Base-by-base conservation (phyloP, 2,113 vertebrate species). In the Nipponia nippon region DNA sequence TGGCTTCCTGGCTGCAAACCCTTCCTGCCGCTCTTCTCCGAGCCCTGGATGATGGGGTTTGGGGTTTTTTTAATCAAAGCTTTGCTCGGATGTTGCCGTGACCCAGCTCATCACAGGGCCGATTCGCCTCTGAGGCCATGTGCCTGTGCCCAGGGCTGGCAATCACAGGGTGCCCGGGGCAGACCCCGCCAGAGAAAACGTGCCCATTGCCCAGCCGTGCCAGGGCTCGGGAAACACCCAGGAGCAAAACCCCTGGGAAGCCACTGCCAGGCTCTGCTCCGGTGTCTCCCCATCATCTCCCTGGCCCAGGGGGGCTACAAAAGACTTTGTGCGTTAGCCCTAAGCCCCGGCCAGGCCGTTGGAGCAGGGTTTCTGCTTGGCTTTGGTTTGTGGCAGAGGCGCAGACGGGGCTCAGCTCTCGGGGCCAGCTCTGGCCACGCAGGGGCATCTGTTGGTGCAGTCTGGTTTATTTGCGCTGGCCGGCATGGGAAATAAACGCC, bases 221-320 rank as follows among this genome's bases (percentile, higher is more conserved):
- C 56, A 46, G 32, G 17, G 12, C 27, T 78, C 0, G 9, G 42
- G 58, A 16, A 20, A 2, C 40, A 23, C 11, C 4, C 15, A 10
- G 21, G 22, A 80, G 49, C n/a, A 52, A 61, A 91, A 49, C 2
- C 13, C 13, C 15, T 2, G 20, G 58, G 20, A 40, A 86, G 27
- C 38, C 47, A 1, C 12, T 0, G 3, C 27, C 70, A 0, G 18
- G 38, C 5, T 40, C 61, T 38, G 15, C n/a, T 58, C 5, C 0
- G n/a, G 7, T 20, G 14, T 13, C 16, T 47, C 38, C 21, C 9
- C 50, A 3, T 4, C 14, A 1, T 19, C 77, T 56, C 52, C 46
- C 7, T 6, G 9, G 10, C 36, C 36, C 1, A 1, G 11, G 9
- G 9, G 2, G 13, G 40, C 36, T 52, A 16, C 13, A 0, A 18